A percentile compares a stretch with the other conserved stretches of the same genome.
These are phyloP conservation scores for Pheosia gnoma DNA, from an alignment of 2,888 invertebrate genomes.

Conservation along the genomic window DNA sequence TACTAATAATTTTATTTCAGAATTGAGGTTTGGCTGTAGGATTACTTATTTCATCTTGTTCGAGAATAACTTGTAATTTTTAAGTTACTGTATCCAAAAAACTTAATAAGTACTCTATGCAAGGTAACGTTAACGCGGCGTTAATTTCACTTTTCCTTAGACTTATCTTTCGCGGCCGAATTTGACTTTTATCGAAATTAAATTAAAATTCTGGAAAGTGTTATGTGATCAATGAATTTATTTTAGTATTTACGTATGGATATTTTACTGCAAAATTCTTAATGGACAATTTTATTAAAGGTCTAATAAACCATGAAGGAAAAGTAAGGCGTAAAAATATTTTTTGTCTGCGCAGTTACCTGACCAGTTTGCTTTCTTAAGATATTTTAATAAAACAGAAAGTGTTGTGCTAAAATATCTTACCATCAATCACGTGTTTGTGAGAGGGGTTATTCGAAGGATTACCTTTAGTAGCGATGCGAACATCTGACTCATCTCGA, in stretches of 20 bases:
- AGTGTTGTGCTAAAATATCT: not conserved
- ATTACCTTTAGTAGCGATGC: not conserved
- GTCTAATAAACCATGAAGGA: no score
- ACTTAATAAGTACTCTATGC: conserved; percentile 20
- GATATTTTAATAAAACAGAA: no score
- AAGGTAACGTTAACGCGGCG: conserved; percentile 14
- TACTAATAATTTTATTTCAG: conserved; percentile 9
- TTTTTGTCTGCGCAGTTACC: no score
- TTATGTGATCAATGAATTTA: conserved; percentile 5
- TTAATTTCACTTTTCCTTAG: conserved; percentile 20
- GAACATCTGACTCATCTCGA: not conserved
- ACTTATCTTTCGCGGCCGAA: conserved; percentile 12
- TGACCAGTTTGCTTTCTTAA: no score
- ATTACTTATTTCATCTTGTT: not conserved
- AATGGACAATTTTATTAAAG: no score
- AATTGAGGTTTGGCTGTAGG: not conserved
- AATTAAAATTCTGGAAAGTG: conserved; percentile 15
- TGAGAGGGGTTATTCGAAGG: not conserved
- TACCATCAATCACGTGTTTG: not conserved
- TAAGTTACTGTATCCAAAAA: conserved; percentile 21
- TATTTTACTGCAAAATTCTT: not conserved
- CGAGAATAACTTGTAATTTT: not conserved
- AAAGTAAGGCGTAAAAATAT: no score
- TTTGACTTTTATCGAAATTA: conserved; percentile 18
- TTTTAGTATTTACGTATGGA: not conserved